Evolutionary conservation across 2,888 invertebrate species (phyloP).

Genomic region (Gibbula magus): DNA sequence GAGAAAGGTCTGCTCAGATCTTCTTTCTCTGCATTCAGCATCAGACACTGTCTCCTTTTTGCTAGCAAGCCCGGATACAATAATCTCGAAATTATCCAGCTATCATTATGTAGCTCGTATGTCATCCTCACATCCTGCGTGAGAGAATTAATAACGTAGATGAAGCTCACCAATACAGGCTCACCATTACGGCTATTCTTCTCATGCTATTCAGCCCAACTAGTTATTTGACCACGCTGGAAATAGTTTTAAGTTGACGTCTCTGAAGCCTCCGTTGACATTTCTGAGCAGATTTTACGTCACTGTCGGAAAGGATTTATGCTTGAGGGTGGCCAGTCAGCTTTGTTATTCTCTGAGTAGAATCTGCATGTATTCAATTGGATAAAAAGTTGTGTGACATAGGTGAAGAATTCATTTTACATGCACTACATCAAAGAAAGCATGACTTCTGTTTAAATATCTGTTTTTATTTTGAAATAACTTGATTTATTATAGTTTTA

Average conservation of each 20-base stretch:
- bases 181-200: neutral
- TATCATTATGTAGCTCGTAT: neutral
- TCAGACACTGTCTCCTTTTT: too few relatives aligned
- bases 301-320: neutral
- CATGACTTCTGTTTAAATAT: too few relatives aligned
- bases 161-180: neutral
- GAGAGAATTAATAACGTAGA: neutral
- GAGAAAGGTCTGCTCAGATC: too few relatives aligned
- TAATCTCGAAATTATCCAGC: slow-evolving; percentile 13
- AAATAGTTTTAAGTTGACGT: slow-evolving; percentile 18
- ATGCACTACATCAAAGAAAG: too few relatives aligned
- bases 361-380: neutral
- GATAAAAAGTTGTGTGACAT: too few relatives aligned
- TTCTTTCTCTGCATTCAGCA: too few relatives aligned
- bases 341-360: neutral
- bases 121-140: neutral
- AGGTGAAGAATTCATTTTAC: too few relatives aligned
- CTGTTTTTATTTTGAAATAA: too few relatives aligned
- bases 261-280: neutral
- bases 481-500: too few relatives aligned
- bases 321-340: neutral
- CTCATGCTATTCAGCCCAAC: neutral
- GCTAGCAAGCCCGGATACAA: too few relatives aligned
- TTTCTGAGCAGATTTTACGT: neutral
- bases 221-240: slow-evolving; percentile 12